These are phyloP conservation scores for Tachycineta bicolor DNA, from an alignment of 2,113 vertebrate genomes.

Conservation along the genomic window DNA sequence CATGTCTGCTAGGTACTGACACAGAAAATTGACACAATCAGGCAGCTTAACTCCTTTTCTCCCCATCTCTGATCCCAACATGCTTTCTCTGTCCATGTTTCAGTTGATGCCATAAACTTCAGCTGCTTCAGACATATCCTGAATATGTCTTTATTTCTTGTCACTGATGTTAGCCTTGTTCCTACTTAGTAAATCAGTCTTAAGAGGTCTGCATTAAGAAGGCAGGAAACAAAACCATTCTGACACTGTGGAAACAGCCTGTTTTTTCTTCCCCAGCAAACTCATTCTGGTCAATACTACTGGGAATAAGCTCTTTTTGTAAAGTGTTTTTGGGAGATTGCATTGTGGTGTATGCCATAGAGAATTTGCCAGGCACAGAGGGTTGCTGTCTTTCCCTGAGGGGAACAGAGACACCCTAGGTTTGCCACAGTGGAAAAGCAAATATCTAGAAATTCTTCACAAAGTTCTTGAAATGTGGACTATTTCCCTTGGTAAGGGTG, in stretches of 20 bases:
- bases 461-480: background rate
- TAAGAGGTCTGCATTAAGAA: background rate
- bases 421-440: background rate
- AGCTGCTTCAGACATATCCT: background rate
- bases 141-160: background rate
- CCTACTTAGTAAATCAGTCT: background rate
- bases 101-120: background rate
- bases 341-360: background rate
- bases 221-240: background rate
- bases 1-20: background rate
- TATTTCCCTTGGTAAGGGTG: background rate
- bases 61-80: background rate
- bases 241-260: background rate
- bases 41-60: background rate
- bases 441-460: background rate
- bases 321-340: background rate
- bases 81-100: background rate
- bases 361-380: background rate
- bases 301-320: background rate
- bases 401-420: background rate
- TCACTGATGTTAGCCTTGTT: background rate
- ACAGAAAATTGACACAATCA: background rate
- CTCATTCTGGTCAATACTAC: background rate
- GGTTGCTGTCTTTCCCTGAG: background rate
- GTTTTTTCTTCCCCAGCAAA: background rate